Percentiles rank a stretch among this genome's conserved stretches.
phyloP scores from a whole-genome alignment of 2,113 vertebrate species.

The Columba livia region DNA sequence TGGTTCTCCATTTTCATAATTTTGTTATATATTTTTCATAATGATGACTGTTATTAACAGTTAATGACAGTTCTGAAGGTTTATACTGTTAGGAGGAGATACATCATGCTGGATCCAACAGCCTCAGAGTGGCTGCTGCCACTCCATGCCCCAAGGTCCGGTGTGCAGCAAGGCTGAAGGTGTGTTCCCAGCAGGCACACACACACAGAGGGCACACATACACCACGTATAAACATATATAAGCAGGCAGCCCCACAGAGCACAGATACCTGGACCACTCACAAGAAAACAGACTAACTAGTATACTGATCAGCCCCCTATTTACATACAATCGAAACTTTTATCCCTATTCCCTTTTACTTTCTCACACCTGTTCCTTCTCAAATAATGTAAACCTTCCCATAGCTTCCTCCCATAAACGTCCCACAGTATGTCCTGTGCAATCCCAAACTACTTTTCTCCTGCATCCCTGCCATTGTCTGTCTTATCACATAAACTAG shows the following conservation, averaged over 20 bases:
- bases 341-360: neutral
- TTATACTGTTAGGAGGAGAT: neutral
- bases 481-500: neutral
- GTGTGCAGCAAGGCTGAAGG: accelerated
- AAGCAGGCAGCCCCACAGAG: neutral
- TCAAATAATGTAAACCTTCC: neutral
- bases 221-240: neutral
- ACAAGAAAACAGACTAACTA: neutral
- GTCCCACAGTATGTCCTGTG: neutral
- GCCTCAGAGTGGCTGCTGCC: neutral
- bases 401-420: neutral
- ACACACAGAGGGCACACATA: neutral
- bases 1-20: neutral
- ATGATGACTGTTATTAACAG: neutral
- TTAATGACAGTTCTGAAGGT: neutral
- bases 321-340: neutral
- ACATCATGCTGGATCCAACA: neutral
- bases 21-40: neutral
- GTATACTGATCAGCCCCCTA: neutral
- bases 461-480: neutral
- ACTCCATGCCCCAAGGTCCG: neutral
- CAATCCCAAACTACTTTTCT: neutral
- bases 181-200: neutral
- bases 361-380: neutral
- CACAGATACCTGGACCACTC: accelerated